These are phyloP conservation scores for Furcula furcula DNA, from an alignment of 2,888 invertebrate species.

Conservation along the genomic window DNA sequence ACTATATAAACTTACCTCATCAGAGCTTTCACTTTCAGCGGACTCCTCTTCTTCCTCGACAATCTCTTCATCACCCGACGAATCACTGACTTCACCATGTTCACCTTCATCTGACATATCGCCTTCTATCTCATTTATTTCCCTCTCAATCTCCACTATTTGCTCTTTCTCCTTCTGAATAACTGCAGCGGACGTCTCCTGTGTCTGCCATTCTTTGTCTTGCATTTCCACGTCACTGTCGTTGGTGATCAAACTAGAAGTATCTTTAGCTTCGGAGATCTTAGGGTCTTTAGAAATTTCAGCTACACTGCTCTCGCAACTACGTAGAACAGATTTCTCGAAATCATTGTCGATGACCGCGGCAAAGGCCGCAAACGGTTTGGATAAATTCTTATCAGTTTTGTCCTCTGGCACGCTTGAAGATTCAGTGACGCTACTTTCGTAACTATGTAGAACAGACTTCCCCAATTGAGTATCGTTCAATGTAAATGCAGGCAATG, in stretches of 20 bases:
- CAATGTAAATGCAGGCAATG: conserved; percentile 49
- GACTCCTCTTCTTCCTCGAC: conserved; percentile 8
- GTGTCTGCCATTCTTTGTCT: conserved; percentile 30
- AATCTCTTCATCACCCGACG: conserved; percentile 24
- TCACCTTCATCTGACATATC: conserved; percentile 58
- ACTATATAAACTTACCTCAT: conserved; percentile 27
- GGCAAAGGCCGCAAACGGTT: conserved; percentile 36
- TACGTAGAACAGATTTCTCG: conserved; percentile 54
- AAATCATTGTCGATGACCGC: conserved; percentile 49
- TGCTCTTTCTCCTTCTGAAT: conserved; percentile 64
- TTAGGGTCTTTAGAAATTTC: conserved; percentile 31
- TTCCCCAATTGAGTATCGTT: conserved; percentile 52
- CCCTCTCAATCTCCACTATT: conserved; percentile 70
- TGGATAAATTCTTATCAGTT: conserved; percentile 24
- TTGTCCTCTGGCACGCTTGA: conserved; percentile 37
- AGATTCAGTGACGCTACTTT: conserved; percentile 45
- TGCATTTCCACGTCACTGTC: conserved; percentile 63
- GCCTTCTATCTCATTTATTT: conserved; percentile 67
- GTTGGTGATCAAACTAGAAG: conserved; percentile 64
- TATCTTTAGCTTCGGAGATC: conserved; percentile 21
- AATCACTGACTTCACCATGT: conserved; percentile 7
- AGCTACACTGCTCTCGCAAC: conserved; percentile 48
- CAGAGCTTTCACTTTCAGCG: conserved; percentile 10
- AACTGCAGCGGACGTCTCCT: conserved; percentile 34
- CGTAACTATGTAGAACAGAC: conserved; percentile 55